Conservation (phyloP, 2,888 invertebrate species). For the Aporophyla nigra region DNA sequence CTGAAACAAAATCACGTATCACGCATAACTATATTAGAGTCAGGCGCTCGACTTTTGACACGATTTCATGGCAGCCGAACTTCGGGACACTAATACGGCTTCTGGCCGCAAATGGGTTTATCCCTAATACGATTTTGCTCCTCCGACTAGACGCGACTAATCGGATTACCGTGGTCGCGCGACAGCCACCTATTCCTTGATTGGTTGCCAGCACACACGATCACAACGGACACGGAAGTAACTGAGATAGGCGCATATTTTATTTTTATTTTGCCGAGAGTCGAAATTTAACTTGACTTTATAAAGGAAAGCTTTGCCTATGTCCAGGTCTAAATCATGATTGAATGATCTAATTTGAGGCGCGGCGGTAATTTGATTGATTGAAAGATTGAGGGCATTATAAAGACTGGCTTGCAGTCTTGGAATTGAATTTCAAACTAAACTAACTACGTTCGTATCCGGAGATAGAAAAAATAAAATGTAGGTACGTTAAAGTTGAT, state of each 20-base stretch:
- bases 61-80: slow-evolving; percentile 60
- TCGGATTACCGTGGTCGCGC: slow-evolving; percentile 63
- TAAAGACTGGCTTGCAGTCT: not conserved
- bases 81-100: slow-evolving; percentile 67
- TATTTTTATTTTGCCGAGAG: not conserved
- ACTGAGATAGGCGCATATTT: not conserved
- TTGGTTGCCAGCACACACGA: slow-evolving; percentile 44
- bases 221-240: slow-evolving; percentile 5
- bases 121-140: slow-evolving; percentile 67
- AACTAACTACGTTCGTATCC: not conserved
- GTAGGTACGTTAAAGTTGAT: not conserved
- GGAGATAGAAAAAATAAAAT: slow-evolving; percentile 11
- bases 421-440: not conserved
- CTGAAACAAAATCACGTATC: slow-evolving; percentile 45
- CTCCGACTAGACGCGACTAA: slow-evolving; percentile 59
- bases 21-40: slow-evolving; percentile 42
- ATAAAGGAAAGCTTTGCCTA: not conserved
- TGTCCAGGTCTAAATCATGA: slow-evolving; percentile 8
- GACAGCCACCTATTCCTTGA: slow-evolving; percentile 69
- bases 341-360: slow-evolving; percentile 41
- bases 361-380: slow-evolving; percentile 24
- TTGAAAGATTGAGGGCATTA: slow-evolving; percentile 33
- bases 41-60: slow-evolving; percentile 58
- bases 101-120: slow-evolving; percentile 70
- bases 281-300: slow-evolving; percentile 2